These are phyloP conservation scores for Acromyrmex echinatior DNA, from an alignment of 1,140 invertebrate species.

Conservation along the genomic window DNA sequence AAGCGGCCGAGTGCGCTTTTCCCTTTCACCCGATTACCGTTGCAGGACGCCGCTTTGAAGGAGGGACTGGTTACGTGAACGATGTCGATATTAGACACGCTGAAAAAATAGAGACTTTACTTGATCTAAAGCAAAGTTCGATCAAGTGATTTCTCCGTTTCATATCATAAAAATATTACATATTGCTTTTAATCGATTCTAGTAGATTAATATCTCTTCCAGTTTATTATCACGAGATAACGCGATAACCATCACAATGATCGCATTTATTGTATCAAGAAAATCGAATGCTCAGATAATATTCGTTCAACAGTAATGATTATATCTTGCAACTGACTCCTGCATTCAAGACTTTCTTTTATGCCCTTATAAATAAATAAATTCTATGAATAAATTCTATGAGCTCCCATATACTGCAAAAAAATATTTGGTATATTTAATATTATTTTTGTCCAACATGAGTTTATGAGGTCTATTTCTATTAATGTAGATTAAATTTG, in stretches of 20 bases:
- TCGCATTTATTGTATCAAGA: neutral
- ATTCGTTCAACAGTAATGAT: conserved; percentile 3
- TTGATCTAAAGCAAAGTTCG: neutral
- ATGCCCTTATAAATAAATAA: too few species aligned
- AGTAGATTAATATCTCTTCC: conserved; percentile 19
- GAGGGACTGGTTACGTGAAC: conserved; percentile 45
- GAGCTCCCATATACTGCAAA: neutral
- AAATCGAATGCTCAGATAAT: neutral
- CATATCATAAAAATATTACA: neutral
- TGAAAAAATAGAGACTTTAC: neutral
- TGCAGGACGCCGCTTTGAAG: conserved; percentile 13
- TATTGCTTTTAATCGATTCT: conserved; percentile 17
- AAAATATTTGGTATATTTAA: neutral
- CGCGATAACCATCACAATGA: conserved; percentile 13
- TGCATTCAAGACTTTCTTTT: neutral
- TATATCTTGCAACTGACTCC: conserved; percentile 11
- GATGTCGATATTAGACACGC: conserved; percentile 6
- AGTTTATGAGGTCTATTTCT: neutral
- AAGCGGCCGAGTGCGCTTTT: conserved; percentile 40
- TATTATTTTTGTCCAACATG: neutral
- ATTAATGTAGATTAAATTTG: too few species aligned
- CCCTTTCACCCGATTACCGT: conserved; percentile 56
- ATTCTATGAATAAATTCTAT: too few species aligned
- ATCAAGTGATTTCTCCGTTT: conserved; percentile 28
- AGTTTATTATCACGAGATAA: conserved; percentile 37